Evolutionary conservation across 2,113 vertebrate species (phyloP), one percentile per base, ranked within the genome.

Genomic region (Puntigrus tetrazona): DNA sequence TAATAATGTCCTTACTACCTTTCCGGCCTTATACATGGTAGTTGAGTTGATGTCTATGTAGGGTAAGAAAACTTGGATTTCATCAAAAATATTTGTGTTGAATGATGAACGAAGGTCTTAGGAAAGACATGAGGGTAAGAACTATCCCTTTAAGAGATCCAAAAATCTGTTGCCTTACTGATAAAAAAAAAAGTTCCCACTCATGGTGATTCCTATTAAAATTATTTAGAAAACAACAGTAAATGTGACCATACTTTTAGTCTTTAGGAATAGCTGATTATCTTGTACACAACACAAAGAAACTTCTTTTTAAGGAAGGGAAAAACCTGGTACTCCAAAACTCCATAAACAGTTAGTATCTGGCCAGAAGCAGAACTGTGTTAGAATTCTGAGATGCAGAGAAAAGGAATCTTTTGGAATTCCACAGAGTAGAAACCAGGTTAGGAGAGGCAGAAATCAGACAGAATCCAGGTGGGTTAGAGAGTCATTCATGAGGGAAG

Each of bases 381-480:
- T 84, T 86, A 86, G 70, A 84, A 38, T 55, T 65, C 57, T 41
- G 55, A 69, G 84, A 78, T 78, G 79, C 85, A 86, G 85, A 79
- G 80, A 47, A 82, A 57, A 75, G 20, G 73, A n/a, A 18, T 70
- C 63, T 82, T 61, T 34, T 84, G 85, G 63, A 86, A 81, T 72
- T 78, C 82, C 87, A 80, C 38, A 82, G 63, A 82, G 80, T 25
- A 82, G 63, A 82, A 82, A 82, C 65, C 80, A 83, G 83, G 80
- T 88, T 85, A 80, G 57, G 10, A 18, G 45, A 70, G 52, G 81
- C 47, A 84, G 87, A 88, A 70, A 84, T 85, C 79, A 78, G 47
- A 83, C 78, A 87, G 87, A 84, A 41, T 86, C 85, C 85, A 88
- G 61, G 78, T 73, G 43, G 82, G 87, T 88, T 88, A 88, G 85